Conservation (phyloP, 1,140 invertebrate species). For the Diuraphis noxia region DNA sequence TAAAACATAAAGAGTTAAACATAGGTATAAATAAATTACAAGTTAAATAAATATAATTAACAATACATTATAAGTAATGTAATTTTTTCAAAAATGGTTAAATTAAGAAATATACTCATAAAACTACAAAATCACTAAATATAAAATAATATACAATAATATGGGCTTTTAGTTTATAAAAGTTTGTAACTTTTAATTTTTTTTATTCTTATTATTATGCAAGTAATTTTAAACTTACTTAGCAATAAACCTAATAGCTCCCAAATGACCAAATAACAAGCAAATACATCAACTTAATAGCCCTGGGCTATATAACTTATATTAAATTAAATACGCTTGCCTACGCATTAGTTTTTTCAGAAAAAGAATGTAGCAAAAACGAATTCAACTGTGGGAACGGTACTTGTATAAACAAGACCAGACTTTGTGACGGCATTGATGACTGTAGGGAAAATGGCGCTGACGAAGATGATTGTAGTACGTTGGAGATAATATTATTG, state of each 20-base stretch:
- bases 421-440: slow-evolving; percentile 63
- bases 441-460: slow-evolving; percentile 62
- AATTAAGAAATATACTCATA: too few species aligned
- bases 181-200: background rate
- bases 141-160: background rate
- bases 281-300: background rate
- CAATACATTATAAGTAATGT: too few species aligned
- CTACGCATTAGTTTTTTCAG: slow-evolving; percentile 1
- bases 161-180: background rate
- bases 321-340: background rate
- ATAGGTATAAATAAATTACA: too few species aligned
- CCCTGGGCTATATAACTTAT: background rate
- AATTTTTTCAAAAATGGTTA: too few species aligned
- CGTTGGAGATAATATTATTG: background rate
- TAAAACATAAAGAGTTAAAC: too few species aligned
- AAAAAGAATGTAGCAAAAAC: slow-evolving; percentile 55
- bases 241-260: background rate
- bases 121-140: background rate
- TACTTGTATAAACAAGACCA: slow-evolving; percentile 62
- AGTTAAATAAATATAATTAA: too few species aligned
- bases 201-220: background rate
- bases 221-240: background rate
- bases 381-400: slow-evolving; percentile 62
- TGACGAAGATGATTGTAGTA: slow-evolving; percentile 59
- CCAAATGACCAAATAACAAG: background rate